A percentile compares a stretch with the other conserved stretches of the same genome.
Conservation (phyloP, 2,113 vertebrate genomes). For the Muscicapa adusta region DNA sequence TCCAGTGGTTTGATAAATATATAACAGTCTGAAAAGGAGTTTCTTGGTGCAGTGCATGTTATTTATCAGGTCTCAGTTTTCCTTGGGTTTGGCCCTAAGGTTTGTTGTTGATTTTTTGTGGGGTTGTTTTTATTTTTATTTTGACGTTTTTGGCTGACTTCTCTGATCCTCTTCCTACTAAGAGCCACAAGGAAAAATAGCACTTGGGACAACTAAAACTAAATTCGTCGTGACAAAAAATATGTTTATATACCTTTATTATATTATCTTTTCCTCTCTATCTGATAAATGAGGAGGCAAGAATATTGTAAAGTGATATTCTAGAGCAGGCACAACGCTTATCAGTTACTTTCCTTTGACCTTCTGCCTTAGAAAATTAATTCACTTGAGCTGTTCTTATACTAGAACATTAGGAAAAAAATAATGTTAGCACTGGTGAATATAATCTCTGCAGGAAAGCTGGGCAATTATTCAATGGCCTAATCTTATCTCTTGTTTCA, state of each 20-base stretch:
- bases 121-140: background rate
- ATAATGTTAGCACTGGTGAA: constrained; percentile 78
- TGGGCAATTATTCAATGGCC: constrained; percentile 76
- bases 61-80: constrained; percentile 70
- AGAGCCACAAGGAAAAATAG: constrained; percentile 47
- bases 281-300: constrained; percentile 56
- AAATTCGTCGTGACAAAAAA: constrained; percentile 35
- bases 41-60: constrained; percentile 63
- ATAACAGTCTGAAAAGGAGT: constrained; percentile 72
- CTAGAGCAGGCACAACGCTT: constrained; percentile 71
- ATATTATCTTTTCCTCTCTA: constrained; percentile 59
- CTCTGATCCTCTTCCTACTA: constrained; percentile 32
- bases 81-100: constrained; percentile 39
- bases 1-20: constrained; percentile 75
- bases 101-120: background rate
- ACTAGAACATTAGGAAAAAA: constrained; percentile 67
- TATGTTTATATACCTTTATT: constrained; percentile 70
- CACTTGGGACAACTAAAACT: constrained; percentile 21
- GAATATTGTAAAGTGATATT: constrained; percentile 67
- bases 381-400: constrained; percentile 72
- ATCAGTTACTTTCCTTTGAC: constrained; percentile 79
- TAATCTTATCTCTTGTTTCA: constrained; percentile 82
- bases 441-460: constrained; percentile 77
- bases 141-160: constrained; percentile 53
- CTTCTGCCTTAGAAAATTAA: constrained; percentile 80